A percentile compares a stretch with the other conserved stretches of the same genome.
Evolutionary conservation across 2,797 vertebrate species (phyloP).

Genomic region (Gallinago stenura): DNA sequence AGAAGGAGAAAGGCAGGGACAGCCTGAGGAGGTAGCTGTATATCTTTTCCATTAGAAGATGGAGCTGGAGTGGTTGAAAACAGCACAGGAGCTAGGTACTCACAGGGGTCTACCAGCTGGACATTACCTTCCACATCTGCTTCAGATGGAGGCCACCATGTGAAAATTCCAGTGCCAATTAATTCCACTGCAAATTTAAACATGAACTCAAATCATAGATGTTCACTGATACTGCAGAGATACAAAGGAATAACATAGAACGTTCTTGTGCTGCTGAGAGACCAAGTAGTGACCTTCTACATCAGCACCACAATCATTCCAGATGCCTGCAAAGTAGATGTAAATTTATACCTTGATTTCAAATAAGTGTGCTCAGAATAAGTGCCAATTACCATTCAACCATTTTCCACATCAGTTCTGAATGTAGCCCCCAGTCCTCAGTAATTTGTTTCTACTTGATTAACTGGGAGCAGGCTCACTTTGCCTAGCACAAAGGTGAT

Average conservation of each 20-base stretch:
- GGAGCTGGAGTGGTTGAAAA: neutral
- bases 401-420: neutral
- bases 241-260: neutral
- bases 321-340: neutral
- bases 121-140: neutral
- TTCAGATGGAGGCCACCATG: neutral
- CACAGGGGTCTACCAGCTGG: neutral
- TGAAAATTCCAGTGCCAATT: neutral
- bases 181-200: neutral
- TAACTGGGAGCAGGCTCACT: neutral
- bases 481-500: neutral
- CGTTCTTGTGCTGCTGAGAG: neutral
- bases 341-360: neutral
- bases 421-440: neutral
- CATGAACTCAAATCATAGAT: neutral
- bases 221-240: neutral
- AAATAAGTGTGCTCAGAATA: neutral
- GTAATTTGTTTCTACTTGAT: neutral
- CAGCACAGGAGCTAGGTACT: neutral
- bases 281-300: neutral
- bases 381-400: neutral
- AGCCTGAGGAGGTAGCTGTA: neutral
- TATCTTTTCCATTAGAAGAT: too few species aligned
- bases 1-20: neutral
- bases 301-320: neutral